Evolutionary conservation across 2,888 invertebrate species (phyloP), one percentile per base, ranked within the genome.

Genomic region (Diabrotica balteata): DNA sequence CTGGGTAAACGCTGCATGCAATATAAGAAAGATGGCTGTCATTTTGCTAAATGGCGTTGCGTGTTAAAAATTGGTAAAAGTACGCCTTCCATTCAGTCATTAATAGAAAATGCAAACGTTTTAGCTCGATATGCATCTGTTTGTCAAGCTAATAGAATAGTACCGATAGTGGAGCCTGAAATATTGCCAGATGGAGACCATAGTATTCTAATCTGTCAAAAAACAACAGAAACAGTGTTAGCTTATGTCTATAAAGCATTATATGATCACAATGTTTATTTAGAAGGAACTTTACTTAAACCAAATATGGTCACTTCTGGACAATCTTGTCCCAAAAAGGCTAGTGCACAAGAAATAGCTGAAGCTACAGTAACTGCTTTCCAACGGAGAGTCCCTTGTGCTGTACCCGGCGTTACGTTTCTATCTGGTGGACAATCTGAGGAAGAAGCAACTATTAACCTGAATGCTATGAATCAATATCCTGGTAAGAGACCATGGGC

Each of bases 131-230:
- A 98, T 85, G 98, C 98, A 17, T 94, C 94, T 79, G 95, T 97
- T 85, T 97, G 97, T 85, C 95, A 96, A 86, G 91, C 93, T 80
- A 96, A 97, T 86, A 93, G 98, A 75, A 93, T 99, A 82, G 99
- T 99, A 57, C 99, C 99, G 46, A 99, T 99, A 82, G 98, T 99
- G 63, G 99, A 99, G 84, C 99, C 99, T 44, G 99, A 99, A 86
- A 94, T 99, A 50, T 87, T 99, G 76, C 96, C 97, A 74, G 99
- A 99, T 86, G 99, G 99, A 83, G 95, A 95, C 46, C 99, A 99
- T 84, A 95, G 97, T 84, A 86, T 98, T 79, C 94, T 93, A 73
- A 91, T 95, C 74, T 92, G 94, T 79, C 96, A 97, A 86, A 81
- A 80, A 67, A 97, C 98, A 75, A 97, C 98, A 10, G 98, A 98